Base-by-base conservation (phyloP, 2,888 invertebrate species). In the Phasia obesa region DNA sequence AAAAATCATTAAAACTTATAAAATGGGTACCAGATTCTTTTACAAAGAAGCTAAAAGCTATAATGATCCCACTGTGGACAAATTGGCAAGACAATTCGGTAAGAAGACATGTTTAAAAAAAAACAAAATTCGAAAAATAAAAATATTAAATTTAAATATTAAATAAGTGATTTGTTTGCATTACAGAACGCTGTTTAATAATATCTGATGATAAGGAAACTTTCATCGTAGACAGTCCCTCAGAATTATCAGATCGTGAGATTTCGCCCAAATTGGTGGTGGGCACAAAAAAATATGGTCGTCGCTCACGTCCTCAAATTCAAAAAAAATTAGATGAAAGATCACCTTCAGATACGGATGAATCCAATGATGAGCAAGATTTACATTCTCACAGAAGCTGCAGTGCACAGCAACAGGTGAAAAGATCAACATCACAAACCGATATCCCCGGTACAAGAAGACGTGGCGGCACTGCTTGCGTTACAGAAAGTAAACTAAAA, bases 241-340 rank as follows among this genome's bases (percentile, higher is more conserved):
- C 87, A 31, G 90, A 91, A 65, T 93, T 93, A 6, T 94, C 94
- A 0, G 95, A 94, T 84, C 93, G 95, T 47, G 95, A 95, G 91
- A 94, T 95, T 13, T 95, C 94, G 0, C 95, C 95, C 4, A 95
- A 95, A 88, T 94, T 94, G 85, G 93, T 95, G 0, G 94, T 94
- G 87, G 95, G 95, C 1, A 93, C 94, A 25, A 96, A 96, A 88
- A 95, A 95, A 89, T 96, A 96, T 91, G 96, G 95, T 0, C 92
- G 96, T 0, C 92, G 95, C 59, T 95, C 95, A 2, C 92, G 95
- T 49, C 95, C 95, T 13, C 93, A 93, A 84, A 89, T 88, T 55
- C 90, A 92, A 55, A 70, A 67, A 11, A 80, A 21, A n/a, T 90
- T 90, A 62, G 87, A 89, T 35, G 90, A 90, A 70, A 88, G 87